Evolutionary conservation across 2,113 vertebrate genomes (phyloP).

Genomic region (Mirza zaza): DNA sequence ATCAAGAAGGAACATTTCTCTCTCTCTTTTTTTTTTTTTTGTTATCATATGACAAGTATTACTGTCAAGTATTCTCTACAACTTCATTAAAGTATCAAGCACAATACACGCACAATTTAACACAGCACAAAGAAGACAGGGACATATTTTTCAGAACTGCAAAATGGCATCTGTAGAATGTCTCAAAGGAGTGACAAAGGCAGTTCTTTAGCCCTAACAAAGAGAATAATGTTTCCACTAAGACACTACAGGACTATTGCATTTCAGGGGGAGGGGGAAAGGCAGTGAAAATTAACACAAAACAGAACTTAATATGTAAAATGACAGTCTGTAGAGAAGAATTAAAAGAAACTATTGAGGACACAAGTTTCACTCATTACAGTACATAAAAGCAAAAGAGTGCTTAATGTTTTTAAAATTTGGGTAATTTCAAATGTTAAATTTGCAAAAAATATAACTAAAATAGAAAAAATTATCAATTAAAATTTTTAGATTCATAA

Average conservation of each 20-base stretch:
- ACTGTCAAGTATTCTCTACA: conserved; percentile 51
- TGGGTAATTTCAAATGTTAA: conserved; percentile 4
- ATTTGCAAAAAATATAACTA: not conserved
- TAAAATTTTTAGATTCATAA: not conserved
- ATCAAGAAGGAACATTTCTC: conserved; percentile 24
- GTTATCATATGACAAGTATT: conserved; percentile 47
- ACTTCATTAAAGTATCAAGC: conserved; percentile 77
- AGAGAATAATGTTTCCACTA: conserved; percentile 76
- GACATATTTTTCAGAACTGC: conserved; percentile 50
- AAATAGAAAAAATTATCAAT: not conserved
- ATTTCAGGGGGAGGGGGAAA: conserved; percentile 31
- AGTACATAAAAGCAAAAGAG: not conserved
- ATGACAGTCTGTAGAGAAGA: conserved; percentile 35
- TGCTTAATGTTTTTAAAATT: not conserved
- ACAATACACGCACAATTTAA: conserved; percentile 54
- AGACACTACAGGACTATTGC: conserved; percentile 53
- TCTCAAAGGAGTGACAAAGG: conserved; percentile 77
- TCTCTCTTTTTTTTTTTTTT: conserved; percentile 40
- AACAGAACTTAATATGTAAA: conserved; percentile 62
- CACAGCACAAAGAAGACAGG: conserved; percentile 45
- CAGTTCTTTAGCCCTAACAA: conserved; percentile 77
- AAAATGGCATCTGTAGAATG: conserved; percentile 74
- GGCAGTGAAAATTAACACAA: conserved; percentile 68
- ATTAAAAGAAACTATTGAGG: conserved; percentile 40
- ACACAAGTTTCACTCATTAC: not conserved